phyloP scores from a whole-genome alignment of 2,888 invertebrate genomes.

The Ashinkailepas kermadecensis region DNA sequence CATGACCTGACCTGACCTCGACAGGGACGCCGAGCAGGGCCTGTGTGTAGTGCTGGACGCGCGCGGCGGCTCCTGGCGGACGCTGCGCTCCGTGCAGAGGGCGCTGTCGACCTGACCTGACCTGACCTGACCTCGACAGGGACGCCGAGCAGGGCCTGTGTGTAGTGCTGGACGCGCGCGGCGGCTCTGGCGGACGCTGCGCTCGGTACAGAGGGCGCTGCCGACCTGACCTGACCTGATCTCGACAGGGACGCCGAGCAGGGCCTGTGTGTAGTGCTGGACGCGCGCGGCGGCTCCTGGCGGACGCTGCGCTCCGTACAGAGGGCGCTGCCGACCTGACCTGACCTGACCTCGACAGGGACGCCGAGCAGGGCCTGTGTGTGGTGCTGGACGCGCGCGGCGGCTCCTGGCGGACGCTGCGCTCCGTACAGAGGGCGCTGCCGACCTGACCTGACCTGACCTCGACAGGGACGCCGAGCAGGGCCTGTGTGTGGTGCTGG shows the following conservation, averaged over 20 bases:
- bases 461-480: slow-evolving; percentile 46
- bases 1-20: slow-evolving; percentile 29
- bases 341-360: slow-evolving; percentile 43
- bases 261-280: slow-evolving; percentile 56
- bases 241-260: slow-evolving; percentile 46
- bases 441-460: no score
- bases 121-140: slow-evolving; percentile 41
- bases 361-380: slow-evolving; percentile 51
- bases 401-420: slow-evolving; percentile 48
- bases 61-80: slow-evolving; percentile 53
- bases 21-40: slow-evolving; percentile 50
- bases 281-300: slow-evolving; percentile 57
- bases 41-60: slow-evolving; percentile 57
- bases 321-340: no score
- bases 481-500: slow-evolving; percentile 56
- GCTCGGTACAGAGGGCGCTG: slow-evolving; percentile 32
- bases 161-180: slow-evolving; percentile 57
- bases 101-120: no score
- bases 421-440: slow-evolving; percentile 32
- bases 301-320: slow-evolving; percentile 36
- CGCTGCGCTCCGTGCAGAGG: slow-evolving; percentile 32
- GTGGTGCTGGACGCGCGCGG: slow-evolving; percentile 58
- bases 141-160: slow-evolving; percentile 52
- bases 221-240: no score
- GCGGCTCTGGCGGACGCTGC: slow-evolving; percentile 48